A percentile compares a stretch with the other conserved stretches of the same genome.
Evolutionary conservation across 1,140 invertebrate species (phyloP).

Genomic region (Brachionus calyciflorus): DNA sequence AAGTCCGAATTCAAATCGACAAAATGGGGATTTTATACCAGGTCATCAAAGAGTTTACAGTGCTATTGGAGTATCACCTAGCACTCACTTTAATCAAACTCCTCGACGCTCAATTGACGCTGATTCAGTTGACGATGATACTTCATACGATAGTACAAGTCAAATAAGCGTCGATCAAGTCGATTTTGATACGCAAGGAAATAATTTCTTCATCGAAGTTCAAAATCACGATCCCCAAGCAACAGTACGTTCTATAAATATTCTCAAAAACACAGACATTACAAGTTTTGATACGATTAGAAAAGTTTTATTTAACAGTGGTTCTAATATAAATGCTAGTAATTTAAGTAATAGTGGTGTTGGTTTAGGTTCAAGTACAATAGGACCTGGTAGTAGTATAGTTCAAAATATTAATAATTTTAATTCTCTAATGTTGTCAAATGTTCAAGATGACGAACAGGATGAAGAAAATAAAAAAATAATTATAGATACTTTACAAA

Average conservation of each 20-base stretch:
- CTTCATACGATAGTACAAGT: constrained; percentile 33
- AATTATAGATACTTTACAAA: constrained; percentile 21
- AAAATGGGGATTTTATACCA: not conserved
- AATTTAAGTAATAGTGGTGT: constrained; percentile 28
- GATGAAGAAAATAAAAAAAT: constrained; percentile 10
- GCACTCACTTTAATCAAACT: not conserved
- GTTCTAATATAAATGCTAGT: constrained; percentile 4
- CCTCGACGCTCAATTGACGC: constrained; percentile 28
- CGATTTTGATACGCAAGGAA: not conserved
- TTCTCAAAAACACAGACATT: not conserved
- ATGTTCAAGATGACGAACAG: not conserved
- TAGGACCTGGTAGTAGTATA: not conserved
- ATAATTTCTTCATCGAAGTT: not conserved
- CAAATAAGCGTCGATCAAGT: constrained; percentile 34
- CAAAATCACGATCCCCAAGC: not conserved
- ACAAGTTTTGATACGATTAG: constrained; percentile 29
- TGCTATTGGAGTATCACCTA: not conserved
- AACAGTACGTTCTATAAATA: not conserved
- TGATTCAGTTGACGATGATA: constrained; percentile 40
- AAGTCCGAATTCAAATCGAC: not conserved
- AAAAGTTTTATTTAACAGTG: constrained; percentile 14
- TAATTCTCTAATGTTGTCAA: not conserved
- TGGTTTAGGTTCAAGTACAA: not conserved
- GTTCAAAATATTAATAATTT: not conserved
- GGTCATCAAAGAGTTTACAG: not conserved